Conservation (phyloP, 1,140 invertebrate species). For the Dendroctonus ponderosae region DNA sequence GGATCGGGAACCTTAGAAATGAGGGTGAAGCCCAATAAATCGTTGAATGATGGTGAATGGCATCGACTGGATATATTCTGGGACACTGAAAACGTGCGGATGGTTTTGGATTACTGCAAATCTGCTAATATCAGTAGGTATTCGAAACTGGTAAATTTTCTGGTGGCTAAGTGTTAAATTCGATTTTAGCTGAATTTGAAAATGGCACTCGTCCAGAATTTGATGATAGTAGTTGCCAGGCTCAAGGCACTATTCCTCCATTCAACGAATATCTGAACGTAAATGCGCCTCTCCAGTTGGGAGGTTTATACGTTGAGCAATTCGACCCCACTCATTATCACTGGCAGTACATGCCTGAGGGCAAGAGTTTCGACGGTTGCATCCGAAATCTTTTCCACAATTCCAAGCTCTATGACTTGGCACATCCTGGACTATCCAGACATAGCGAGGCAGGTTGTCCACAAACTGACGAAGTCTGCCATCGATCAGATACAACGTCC, state of each 20-base stretch:
- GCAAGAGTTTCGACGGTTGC: constrained; percentile 91
- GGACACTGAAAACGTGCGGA: constrained; percentile 86
- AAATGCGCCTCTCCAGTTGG: constrained; percentile 90
- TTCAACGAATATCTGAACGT: constrained; percentile 97
- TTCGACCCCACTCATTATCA: constrained; percentile 83
- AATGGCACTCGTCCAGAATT: constrained; percentile 84
- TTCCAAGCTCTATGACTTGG: constrained; percentile 90
- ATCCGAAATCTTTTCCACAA: constrained; percentile 94
- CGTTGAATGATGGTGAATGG: constrained; percentile 92
- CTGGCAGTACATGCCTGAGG: constrained; percentile 83
- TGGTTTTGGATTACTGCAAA: constrained; percentile 90
- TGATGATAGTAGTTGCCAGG: constrained; percentile 85
- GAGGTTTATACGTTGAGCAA: constrained; percentile 83
- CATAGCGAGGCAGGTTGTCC: constrained; percentile 85
- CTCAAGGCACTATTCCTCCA: constrained; percentile 81
- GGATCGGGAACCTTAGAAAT: constrained; percentile 91
- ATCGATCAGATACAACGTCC: constrained; percentile 74
- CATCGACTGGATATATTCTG: constrained; percentile 91
- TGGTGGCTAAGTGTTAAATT: neutral
- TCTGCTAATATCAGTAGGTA: constrained; percentile 67
- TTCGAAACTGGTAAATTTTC: neutral
- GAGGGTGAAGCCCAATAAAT: constrained; percentile 81
- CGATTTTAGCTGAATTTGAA: constrained; percentile 67
- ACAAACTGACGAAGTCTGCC: constrained; percentile 85
- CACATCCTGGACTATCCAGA: constrained; percentile 78